phyloP scores from a whole-genome alignment of 37 sponge, comb jelly and placozoan genomes.

The Ephydatia muelleri region DNA sequence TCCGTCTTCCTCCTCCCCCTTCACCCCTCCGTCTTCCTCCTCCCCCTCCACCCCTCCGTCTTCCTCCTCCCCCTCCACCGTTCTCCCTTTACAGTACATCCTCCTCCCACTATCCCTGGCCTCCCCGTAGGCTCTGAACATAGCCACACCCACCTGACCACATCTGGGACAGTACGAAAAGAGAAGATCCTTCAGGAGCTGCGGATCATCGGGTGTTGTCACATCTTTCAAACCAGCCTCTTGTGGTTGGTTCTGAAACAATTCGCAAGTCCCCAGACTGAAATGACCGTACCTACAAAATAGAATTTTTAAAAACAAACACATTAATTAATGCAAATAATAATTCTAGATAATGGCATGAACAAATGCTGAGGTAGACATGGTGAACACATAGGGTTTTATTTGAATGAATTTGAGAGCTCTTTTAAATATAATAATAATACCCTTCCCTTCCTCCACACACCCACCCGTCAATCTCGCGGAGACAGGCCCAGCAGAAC shows the following conservation, averaged over 20 bases:
- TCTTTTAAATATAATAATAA: too few relatives aligned
- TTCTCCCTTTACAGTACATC: neutral
- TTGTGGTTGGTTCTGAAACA: conserved; percentile 52
- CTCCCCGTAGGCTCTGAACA: too few relatives aligned
- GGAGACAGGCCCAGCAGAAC: conserved; percentile 75
- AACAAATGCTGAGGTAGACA: neutral
- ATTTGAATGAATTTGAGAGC: too few relatives aligned
- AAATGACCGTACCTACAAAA: conserved; percentile 66
- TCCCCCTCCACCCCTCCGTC: too few relatives aligned
- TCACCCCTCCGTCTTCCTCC: too few relatives aligned
- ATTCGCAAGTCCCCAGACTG: conserved; percentile 8
- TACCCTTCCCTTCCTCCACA: neutral
- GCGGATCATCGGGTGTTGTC: conserved; percentile 1
- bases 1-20: too few relatives aligned
- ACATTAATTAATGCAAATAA: too few relatives aligned
- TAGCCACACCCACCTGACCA: conserved; percentile 29
- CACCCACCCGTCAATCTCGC: conserved; percentile 55
- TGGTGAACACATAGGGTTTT: too few relatives aligned
- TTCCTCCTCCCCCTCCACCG: too few relatives aligned
- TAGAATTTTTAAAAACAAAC: neutral
- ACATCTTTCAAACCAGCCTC: conserved; percentile 7
- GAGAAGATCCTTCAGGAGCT: conserved; percentile 32
- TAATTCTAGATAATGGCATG: neutral
- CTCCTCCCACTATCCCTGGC: neutral
- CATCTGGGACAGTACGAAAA: conserved; percentile 65